Evolutionary conservation across 2,888 invertebrate species (phyloP).

Genomic region (Pseudanteris insignis): DNA sequence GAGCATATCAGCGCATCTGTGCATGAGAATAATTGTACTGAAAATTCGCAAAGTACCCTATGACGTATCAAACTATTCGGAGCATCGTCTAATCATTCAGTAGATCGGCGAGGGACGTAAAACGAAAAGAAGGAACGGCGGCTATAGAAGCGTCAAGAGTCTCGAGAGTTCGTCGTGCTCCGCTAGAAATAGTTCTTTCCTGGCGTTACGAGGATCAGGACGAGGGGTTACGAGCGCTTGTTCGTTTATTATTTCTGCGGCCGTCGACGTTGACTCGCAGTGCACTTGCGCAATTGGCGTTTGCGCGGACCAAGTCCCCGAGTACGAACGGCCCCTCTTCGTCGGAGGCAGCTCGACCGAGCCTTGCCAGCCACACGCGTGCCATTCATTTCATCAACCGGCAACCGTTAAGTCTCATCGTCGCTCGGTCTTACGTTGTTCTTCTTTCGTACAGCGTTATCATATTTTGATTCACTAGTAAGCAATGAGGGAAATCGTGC

Average conservation of each 20-base stretch:
- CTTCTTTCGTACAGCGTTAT: too few species aligned
- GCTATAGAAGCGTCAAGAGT: slow-evolving; percentile 30
- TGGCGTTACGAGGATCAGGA: slow-evolving; percentile 37
- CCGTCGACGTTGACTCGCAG: slow-evolving; percentile 19
- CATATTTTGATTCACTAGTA: background rate
- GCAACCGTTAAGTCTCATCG: slow-evolving; percentile 19
- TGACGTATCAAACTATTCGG: slow-evolving; percentile 9
- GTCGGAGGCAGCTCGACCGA: slow-evolving; percentile 1
- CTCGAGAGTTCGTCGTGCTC: slow-evolving; percentile 38
- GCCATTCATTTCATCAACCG: slow-evolving; percentile 35
- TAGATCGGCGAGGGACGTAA: too few species aligned
- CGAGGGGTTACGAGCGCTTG: too few species aligned
- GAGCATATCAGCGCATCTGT: too few species aligned
- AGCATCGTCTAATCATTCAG: slow-evolving; percentile 8
- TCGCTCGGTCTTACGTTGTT: slow-evolving; percentile 8
- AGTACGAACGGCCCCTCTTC: slow-evolving; percentile 27
- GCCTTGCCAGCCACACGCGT: slow-evolving; percentile 16
- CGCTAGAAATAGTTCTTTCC: slow-evolving; percentile 43
- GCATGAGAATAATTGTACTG: too few species aligned
- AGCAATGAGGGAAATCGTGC: slow-evolving; percentile 94
- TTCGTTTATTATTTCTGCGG: slow-evolving; percentile 31
- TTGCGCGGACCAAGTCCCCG: slow-evolving; percentile 20
- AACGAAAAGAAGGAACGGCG: slow-evolving; percentile 18
- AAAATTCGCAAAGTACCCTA: too few species aligned
- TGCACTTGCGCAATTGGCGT: slow-evolving; percentile 19